phyloP scores from a whole-genome alignment of 2,113 vertebrate species.

The Felis catus region DNA sequence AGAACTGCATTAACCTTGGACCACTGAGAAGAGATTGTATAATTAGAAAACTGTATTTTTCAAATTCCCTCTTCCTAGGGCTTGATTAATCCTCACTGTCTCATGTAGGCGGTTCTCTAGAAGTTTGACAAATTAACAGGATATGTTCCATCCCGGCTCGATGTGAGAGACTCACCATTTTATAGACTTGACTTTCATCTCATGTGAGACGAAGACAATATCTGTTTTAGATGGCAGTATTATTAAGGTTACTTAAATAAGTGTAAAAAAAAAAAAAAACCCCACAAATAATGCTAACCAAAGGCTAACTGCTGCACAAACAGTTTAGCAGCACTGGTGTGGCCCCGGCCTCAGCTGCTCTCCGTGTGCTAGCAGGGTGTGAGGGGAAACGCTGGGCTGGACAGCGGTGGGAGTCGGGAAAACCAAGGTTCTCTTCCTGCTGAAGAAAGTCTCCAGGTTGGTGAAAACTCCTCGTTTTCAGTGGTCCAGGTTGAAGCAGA shows the following conservation, averaged over 20 bases:
- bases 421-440: background rate
- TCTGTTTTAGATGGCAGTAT: slow-evolving; percentile 61
- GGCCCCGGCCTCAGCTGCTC: background rate
- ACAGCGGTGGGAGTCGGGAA: background rate
- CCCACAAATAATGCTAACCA: background rate
- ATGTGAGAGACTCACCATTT: slow-evolving; percentile 66
- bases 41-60: slow-evolving; percentile 81
- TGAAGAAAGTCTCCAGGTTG: background rate
- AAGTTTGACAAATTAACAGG: slow-evolving; percentile 81
- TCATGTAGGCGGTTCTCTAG: slow-evolving; percentile 63
- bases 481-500: background rate
- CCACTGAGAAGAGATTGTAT: slow-evolving; percentile 65
- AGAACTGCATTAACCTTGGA: slow-evolving; percentile 75
- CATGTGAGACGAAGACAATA: slow-evolving; percentile 29
- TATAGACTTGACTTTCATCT: slow-evolving; percentile 66
- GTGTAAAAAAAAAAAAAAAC: background rate
- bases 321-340: background rate
- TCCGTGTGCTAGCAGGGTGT: background rate
- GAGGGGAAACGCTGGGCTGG: background rate
- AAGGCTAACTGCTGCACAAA: background rate
- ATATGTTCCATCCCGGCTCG: slow-evolving; percentile 63
- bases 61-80: slow-evolving; percentile 67
- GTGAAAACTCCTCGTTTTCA: background rate
- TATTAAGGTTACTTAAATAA: slow-evolving; percentile 28
- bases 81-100: slow-evolving; percentile 79